A percentile compares a stretch with the other conserved stretches of the same genome.
phyloP scores from a whole-genome alignment of 2,888 invertebrate genomes.

The Cecidostiba fungosa region DNA sequence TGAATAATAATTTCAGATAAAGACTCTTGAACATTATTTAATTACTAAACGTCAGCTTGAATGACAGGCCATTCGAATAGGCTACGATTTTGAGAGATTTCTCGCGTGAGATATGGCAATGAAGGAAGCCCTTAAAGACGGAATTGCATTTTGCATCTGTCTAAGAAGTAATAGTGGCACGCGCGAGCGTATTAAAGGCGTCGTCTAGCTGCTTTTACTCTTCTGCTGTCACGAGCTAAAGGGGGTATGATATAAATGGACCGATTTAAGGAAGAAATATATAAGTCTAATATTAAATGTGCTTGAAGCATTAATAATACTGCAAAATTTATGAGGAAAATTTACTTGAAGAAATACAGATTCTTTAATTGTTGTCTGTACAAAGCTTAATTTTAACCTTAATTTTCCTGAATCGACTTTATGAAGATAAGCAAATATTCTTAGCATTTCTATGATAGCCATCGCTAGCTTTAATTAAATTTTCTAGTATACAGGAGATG shows the following conservation, averaged over 20 bases:
- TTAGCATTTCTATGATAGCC: constrained; percentile 7
- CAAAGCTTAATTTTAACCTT: not conserved
- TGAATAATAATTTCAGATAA: too few relatives aligned
- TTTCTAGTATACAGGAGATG: not conserved
- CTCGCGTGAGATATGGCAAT: too few relatives aligned
- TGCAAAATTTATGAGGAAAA: not conserved
- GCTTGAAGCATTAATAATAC: constrained; percentile 16
- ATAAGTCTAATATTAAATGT: not conserved
- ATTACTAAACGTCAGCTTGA: too few relatives aligned
- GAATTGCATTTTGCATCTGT: constrained; percentile 27
- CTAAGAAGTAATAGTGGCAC: not conserved
- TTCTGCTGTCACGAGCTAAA: not conserved
- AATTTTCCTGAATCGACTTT: constrained; percentile 20
- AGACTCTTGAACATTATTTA: too few relatives aligned
- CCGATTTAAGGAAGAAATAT: constrained; percentile 32
- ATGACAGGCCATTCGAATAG: not conserved
- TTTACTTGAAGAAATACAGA: not conserved
- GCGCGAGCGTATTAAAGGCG: not conserved
- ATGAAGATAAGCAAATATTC: constrained; percentile 39
- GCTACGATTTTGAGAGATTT: not conserved
- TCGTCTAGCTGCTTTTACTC: not conserved
- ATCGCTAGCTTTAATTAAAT: constrained; percentile 46
- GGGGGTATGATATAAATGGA: constrained; percentile 1
- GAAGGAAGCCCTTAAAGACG: not conserved
- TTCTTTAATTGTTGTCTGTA: not conserved